Conservation (phyloP, 2,113 vertebrate genomes). For the Hypanus sabinus region DNA sequence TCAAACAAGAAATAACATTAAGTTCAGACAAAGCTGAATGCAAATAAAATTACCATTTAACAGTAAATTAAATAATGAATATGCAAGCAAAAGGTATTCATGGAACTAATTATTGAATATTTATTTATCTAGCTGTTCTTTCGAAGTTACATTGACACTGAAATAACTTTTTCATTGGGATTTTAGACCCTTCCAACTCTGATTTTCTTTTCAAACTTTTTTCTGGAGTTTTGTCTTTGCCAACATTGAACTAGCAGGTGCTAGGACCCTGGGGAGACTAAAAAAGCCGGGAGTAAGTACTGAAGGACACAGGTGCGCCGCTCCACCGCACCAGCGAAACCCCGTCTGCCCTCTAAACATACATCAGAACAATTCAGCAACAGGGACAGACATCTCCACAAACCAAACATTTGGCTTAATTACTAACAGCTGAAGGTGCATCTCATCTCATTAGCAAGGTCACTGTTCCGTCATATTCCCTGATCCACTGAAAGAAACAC, state of each 20-base stretch:
- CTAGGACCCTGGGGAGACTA: constrained; percentile 12
- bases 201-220: background rate
- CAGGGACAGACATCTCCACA: constrained; percentile 14
- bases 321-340: background rate
- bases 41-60: background rate
- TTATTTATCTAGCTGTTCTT: background rate
- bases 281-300: background rate
- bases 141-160: background rate
- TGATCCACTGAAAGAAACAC: constrained; percentile 34
- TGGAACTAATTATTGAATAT: background rate
- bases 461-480: constrained; percentile 14
- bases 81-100: background rate
- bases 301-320: constrained; percentile 17
- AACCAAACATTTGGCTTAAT: constrained; percentile 32
- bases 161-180: background rate
- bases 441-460: constrained; percentile 38
- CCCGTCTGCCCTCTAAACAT: background rate
- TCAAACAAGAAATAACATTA: background rate
- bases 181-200: background rate
- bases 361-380: constrained; percentile 34
- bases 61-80: background rate
- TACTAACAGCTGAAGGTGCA: constrained; percentile 36
- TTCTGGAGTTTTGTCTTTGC: background rate
- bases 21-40: background rate
- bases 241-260: constrained; percentile 30